These are phyloP conservation scores for Lophius americanus DNA, from an alignment of 2,797 vertebrate species.

Conservation along the genomic window DNA sequence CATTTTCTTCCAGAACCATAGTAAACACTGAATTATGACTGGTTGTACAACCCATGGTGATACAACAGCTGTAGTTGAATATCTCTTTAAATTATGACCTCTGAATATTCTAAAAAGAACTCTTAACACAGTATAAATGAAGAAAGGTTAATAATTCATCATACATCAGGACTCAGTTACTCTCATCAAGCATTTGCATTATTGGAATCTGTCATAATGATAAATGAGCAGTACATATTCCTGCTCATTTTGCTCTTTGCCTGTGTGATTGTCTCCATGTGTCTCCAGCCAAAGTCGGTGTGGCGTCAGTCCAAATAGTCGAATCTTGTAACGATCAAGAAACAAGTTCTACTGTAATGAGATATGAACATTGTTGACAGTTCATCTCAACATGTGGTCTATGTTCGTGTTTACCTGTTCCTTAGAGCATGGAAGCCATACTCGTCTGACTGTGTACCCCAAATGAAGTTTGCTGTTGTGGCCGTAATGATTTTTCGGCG, in stretches of 20 bases:
- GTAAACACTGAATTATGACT: background rate
- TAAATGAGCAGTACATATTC: conserved; percentile 59
- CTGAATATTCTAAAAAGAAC: conserved; percentile 13
- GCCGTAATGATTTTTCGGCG: conserved; percentile 51
- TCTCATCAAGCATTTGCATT: conserved; percentile 57
- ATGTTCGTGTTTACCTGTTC: conserved; percentile 40
- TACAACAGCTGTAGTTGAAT: conserved; percentile 2
- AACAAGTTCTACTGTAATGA: conserved; percentile 59
- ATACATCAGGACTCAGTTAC: conserved; percentile 33
- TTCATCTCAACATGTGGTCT: conserved; percentile 63
- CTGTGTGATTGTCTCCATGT: conserved; percentile 67
- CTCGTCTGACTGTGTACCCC: conserved; percentile 34
- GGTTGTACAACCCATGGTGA: background rate
- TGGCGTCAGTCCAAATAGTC: conserved; percentile 58
- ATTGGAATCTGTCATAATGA: conserved; percentile 57
- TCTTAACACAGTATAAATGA: conserved; percentile 31
- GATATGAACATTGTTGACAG: conserved; percentile 58
- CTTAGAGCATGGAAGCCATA: conserved; percentile 21
- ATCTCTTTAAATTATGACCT: background rate
- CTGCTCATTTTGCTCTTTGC: conserved; percentile 46
- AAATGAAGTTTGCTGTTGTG: conserved; percentile 39
- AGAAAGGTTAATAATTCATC: conserved; percentile 32
- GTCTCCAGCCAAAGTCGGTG: conserved; percentile 63
- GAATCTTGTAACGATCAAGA: conserved; percentile 56
- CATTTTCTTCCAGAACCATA: background rate